Evolutionary conservation across 2,113 vertebrate species (phyloP).

Genomic region (Cyanoramphus novaezelandiae): DNA sequence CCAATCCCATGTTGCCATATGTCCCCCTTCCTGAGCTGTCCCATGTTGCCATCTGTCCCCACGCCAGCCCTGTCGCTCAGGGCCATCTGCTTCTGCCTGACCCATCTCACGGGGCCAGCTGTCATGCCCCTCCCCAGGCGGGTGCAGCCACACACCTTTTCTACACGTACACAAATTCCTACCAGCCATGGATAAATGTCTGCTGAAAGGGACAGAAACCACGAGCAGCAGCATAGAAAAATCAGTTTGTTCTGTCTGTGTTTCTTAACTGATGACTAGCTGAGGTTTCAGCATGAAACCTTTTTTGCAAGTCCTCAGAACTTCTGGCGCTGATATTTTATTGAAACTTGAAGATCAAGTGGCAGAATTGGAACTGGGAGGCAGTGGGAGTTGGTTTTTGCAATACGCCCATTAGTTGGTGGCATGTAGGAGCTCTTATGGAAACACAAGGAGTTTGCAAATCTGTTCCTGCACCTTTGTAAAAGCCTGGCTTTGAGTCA

Average conservation of each 20-base stretch:
- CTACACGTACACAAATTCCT: constrained; percentile 22
- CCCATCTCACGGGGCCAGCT: constrained; percentile 8
- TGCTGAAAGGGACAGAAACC: background rate
- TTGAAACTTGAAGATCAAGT: background rate
- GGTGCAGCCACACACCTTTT: constrained; percentile 41
- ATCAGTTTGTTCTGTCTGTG: background rate
- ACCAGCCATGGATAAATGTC: background rate
- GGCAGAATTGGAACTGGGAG: background rate
- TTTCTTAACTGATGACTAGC: background rate
- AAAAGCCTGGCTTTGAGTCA: background rate
- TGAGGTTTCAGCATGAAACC: background rate
- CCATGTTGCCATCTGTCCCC: constrained; percentile 62
- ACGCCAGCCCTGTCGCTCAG: background rate
- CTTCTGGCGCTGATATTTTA: rapidly evolving
- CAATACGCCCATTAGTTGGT: background rate
- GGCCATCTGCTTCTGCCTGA: constrained; percentile 54
- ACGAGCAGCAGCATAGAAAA: background rate
- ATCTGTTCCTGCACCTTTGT: background rate
- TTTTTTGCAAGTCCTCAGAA: background rate
- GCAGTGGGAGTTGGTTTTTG: background rate
- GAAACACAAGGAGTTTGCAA: background rate
- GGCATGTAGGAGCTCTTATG: background rate
- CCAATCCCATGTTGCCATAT: constrained; percentile 63
- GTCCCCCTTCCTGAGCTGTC: constrained; percentile 7
- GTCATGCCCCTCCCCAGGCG: constrained; percentile 1